phyloP scores from a whole-genome alignment of 2,888 invertebrate genomes.

The Pterostichus madidus region DNA sequence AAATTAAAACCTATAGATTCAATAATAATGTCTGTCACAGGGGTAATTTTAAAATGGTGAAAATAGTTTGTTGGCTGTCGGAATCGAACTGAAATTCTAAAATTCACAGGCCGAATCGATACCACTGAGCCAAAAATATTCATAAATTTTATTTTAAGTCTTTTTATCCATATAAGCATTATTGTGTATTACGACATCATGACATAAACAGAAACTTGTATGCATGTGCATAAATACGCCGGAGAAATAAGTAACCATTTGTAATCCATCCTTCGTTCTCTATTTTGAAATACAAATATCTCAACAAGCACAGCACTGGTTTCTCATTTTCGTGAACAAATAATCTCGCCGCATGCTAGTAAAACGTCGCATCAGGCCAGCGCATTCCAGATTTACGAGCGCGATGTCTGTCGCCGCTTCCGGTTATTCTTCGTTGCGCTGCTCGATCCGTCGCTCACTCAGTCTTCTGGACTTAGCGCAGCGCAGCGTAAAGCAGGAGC shows the following conservation, averaged over 20 bases:
- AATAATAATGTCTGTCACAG: too few relatives aligned
- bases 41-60: too few relatives aligned
- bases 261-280: conserved; percentile 11
- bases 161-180: too few relatives aligned
- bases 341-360: conserved; percentile 19
- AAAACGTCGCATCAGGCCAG: conserved; percentile 30
- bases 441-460: conserved; percentile 7
- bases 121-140: too few relatives aligned
- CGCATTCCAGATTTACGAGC: conserved; percentile 31
- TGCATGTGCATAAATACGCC: background rate
- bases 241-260: conserved; percentile 20
- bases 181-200: too few relatives aligned
- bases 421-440: background rate
- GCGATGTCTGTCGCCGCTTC: conserved; percentile 15
- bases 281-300: background rate
- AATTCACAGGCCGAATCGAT: too few relatives aligned
- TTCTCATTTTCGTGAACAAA: conserved; percentile 28
- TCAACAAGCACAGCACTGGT: conserved; percentile 1
- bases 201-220: background rate
- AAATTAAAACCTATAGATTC: too few relatives aligned
- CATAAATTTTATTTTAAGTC: too few relatives aligned
- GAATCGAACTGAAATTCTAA: too few relatives aligned
- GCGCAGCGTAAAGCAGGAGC: background rate
- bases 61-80: too few relatives aligned
- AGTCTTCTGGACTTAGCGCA: too few relatives aligned